A percentile compares a stretch with the other conserved stretches of the same genome.
Evolutionary conservation across 2,113 vertebrate genomes (phyloP).

Genomic region (Rhabdomys dilectus): DNA sequence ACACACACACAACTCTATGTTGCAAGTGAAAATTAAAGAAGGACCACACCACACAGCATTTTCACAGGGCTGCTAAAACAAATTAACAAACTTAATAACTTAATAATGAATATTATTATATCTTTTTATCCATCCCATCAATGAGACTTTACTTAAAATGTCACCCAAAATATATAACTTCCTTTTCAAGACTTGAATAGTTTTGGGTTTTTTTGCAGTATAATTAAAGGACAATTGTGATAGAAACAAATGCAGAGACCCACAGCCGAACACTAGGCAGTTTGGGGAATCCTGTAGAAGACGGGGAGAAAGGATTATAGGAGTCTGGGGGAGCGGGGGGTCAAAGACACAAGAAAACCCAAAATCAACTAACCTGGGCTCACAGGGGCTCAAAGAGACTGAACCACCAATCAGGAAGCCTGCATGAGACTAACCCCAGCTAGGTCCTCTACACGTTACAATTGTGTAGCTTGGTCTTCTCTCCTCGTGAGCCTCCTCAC

Average conservation of each 20-base stretch:
- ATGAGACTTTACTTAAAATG: constrained; percentile 34
- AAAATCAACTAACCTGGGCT: too few relatives aligned
- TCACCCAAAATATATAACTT: not conserved
- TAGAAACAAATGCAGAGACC: not conserved
- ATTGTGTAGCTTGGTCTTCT: too few relatives aligned
- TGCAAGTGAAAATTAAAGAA: not conserved
- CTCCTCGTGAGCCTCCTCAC: too few relatives aligned
- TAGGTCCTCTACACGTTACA: not conserved
- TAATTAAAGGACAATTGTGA: constrained; percentile 43
- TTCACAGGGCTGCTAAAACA: not conserved
- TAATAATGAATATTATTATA: not conserved
- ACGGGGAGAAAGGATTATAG: too few relatives aligned
- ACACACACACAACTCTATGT: not conserved
- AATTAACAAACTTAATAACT: not conserved
- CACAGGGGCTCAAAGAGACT: not conserved
- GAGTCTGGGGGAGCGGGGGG: too few relatives aligned
- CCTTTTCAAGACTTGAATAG: constrained; percentile 5
- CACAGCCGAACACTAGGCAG: not conserved
- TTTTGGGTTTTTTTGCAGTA: constrained; percentile 28
- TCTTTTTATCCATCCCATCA: not conserved
- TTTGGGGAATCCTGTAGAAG: not conserved
- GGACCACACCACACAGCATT: not conserved
- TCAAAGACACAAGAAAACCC: too few relatives aligned
- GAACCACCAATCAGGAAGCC: not conserved
- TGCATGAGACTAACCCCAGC: not conserved